Base-by-base conservation (phyloP, 2,113 vertebrate species). In the Pungitius pungitius region DNA sequence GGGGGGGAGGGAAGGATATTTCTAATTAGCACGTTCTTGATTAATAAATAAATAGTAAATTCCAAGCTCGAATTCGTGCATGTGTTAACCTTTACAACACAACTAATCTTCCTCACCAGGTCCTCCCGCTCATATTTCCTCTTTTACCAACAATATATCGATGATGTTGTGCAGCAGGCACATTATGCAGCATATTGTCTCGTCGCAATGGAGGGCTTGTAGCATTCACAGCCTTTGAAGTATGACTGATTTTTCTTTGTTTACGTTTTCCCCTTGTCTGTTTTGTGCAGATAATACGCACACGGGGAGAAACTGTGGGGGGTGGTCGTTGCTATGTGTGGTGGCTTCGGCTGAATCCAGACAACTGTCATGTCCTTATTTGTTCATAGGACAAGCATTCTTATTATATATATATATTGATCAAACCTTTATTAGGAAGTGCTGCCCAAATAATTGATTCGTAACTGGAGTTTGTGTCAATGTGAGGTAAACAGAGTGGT, bases 161-260 rank as follows among this genome's bases (percentile, higher is more conserved):
- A 89, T 89, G 85, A 89, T 91, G 84, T 84, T 86, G 85, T 83
- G 80, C 77, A 43, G 81, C 24, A 20, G 65, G 65, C 12, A 9
- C 74, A 84, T 83, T 81, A 73, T 87, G 81, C 80, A 70, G 71
- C 70, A 60, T 69, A 80, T 88, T 89, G 87, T 87, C 54, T 75
- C 68, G 70, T 69, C 88, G 82, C 77, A 80, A 56, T 45, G 81
- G 56, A 57, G 45, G 80, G 69, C 87, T 72, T 83, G 80, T 88
- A 80, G 80, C 79, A 79, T 83, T 91, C 82, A 85, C 63, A 82
- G 81, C 66, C 63, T 80, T 77, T 65, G 83, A 82, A 89, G 90
- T 88, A 68, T 83, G 86, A 80, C 77, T 73, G 82, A 82, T 86
- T 90, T 86, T 43, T 70, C 75, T 83, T 91, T 89, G 82, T 85